Evolutionary conservation across 2,888 invertebrate genomes (phyloP), one percentile per base, ranked within the genome.

Genomic region (Encarsia formosa): DNA sequence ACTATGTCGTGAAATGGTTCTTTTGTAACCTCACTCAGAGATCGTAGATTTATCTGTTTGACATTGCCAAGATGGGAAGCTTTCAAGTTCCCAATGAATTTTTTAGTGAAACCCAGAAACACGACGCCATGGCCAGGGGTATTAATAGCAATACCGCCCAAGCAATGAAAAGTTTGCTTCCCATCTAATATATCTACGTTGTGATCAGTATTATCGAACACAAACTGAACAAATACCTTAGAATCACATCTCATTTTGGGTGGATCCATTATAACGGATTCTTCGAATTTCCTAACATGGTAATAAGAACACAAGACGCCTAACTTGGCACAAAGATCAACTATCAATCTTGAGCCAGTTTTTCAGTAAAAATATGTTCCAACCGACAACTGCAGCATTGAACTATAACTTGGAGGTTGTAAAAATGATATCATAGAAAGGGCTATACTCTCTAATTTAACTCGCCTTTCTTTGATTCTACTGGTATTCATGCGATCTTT

Each of bases 131-230:
- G 6, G n/a, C 3, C 13, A 3, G 23, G 39, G 4, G 39, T 39
- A 23, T 22, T 23, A 3, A 39, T 16, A 6, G 23, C 23, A 23
- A 39, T 39, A 22, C n/a, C 23, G 5, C 39, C 39, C 23, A 22
- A 39, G n/a, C 48, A 48, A 18, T 48, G 40, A 34, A 47, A 52
- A n/a, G 47, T 52, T 40, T 40, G 8, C 6, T 46, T 34, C 5
- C 52, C 51, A 50, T 40, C 38, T 22, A 39, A 23, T n/a, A 23
- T 22, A 13, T 8, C 16, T 13, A 23, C 39, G 16, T 39, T 23
- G 15, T 39, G 39, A 15, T 39, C 39, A 8, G 39, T 39, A 22
- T 39, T 39, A 22, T 22, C 39, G 15, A 23, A 23, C n/a, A 39
- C 15, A 11, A n/a, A 23, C n/a, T 22, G 2, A 22, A 22, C 39